phyloP scores from a whole-genome alignment of 2,888 invertebrate species.

The Magallana nippona region DNA sequence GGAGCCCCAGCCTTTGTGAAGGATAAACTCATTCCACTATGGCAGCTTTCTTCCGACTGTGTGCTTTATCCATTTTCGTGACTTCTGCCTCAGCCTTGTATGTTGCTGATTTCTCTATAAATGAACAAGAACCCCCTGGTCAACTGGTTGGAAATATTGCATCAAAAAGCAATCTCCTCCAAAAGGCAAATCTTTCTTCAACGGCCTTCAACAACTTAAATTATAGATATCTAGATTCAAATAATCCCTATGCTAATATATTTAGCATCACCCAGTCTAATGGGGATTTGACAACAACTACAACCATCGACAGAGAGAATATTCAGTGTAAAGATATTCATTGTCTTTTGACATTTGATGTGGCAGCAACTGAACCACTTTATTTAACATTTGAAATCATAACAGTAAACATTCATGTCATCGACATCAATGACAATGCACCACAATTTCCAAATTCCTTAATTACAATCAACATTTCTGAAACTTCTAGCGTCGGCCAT shows the following conservation, averaged over 20 bases:
- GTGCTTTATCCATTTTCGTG: slow-evolving; percentile 18
- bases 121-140: slow-evolving; percentile 54
- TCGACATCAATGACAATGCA: slow-evolving; percentile 70
- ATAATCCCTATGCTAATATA: slow-evolving; percentile 47
- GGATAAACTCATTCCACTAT: slow-evolving; percentile 16
- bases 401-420: slow-evolving; percentile 59
- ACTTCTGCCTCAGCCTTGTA: slow-evolving; percentile 16
- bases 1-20: slow-evolving; percentile 1
- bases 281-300: slow-evolving; percentile 56
- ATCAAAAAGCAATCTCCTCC: slow-evolving; percentile 40
- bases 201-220: slow-evolving; percentile 43
- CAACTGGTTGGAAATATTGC: slow-evolving; percentile 57
- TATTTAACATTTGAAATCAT: slow-evolving; percentile 62
- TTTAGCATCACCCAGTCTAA: slow-evolving; percentile 55
- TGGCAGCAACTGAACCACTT: too few species aligned
- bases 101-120: slow-evolving; percentile 50
- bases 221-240: slow-evolving; percentile 54
- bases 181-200: slow-evolving; percentile 31
- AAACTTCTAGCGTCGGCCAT: slow-evolving; percentile 61
- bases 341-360: slow-evolving; percentile 61
- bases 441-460: slow-evolving; percentile 61
- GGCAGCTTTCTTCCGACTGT: slow-evolving; percentile 11
- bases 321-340: slow-evolving; percentile 53
- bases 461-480: slow-evolving; percentile 63
- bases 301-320: slow-evolving; percentile 67